phyloP scores from a whole-genome alignment of 2,113 vertebrate genomes.

The Mionectes macconnelli region DNA sequence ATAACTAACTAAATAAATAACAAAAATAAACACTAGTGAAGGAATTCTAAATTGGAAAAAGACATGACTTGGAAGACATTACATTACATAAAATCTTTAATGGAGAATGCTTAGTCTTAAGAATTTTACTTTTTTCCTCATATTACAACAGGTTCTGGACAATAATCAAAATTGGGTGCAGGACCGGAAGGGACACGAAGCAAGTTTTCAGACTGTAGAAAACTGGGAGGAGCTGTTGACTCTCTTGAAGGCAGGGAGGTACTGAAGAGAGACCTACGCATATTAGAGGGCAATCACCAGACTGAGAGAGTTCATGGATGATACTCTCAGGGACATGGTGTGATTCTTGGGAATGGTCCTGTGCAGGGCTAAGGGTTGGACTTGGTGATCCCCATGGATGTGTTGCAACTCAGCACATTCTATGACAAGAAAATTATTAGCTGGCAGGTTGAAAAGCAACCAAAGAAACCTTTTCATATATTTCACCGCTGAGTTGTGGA shows the following conservation, averaged over 20 bases:
- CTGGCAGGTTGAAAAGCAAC: not conserved
- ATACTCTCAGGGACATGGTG: not conserved
- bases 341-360: not conserved
- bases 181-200: not conserved
- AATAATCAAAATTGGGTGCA: not conserved
- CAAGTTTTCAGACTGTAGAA: not conserved
- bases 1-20: not conserved
- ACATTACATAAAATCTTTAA: not conserved
- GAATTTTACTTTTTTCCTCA: not conserved
- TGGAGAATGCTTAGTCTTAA: not conserved
- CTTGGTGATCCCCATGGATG: not conserved
- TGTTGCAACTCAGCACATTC: not conserved
- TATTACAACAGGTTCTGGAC: not conserved
- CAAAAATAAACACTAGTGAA: not conserved
- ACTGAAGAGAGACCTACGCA: not conserved
- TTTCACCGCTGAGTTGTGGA: not conserved
- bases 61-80: not conserved
- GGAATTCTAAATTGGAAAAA: not conserved
- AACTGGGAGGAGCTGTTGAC: not conserved
- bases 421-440: not conserved
- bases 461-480: not conserved
- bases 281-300: not conserved
- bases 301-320: not conserved
- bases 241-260: not conserved
- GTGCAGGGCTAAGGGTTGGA: not conserved